These are phyloP conservation scores for Masticophis lateralis DNA, from an alignment of 2,797 vertebrate genomes.

Conservation along the genomic window DNA sequence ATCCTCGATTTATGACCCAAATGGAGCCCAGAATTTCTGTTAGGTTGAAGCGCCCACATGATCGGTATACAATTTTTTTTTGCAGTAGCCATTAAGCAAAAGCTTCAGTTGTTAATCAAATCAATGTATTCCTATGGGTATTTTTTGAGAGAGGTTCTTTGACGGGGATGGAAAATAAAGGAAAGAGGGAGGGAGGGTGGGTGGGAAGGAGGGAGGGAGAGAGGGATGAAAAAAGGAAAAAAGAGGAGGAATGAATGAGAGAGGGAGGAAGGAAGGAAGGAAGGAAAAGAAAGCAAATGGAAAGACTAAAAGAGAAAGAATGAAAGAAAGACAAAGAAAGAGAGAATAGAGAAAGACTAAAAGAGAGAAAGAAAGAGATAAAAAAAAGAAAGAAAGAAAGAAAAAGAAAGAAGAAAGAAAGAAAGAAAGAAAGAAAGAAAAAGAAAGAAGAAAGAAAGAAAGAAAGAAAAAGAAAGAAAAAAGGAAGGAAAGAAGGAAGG, in stretches of 20 bases:
- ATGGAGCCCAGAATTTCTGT: background rate
- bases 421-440: no score
- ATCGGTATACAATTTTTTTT: background rate
- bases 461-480: accelerated
- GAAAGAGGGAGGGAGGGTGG: background rate
- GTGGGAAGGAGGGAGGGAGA: background rate
- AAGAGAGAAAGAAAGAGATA: no score
- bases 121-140: background rate
- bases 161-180: background rate
- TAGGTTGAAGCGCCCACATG: background rate
- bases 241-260: no score
- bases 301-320: no score
- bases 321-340: no score
- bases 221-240: no score
- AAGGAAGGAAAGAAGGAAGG: background rate
- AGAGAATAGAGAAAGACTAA: no score
- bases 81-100: background rate
- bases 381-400: no score
- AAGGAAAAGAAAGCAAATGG: no score
- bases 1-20: background rate
- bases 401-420: no score
- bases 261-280: no score
- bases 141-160: background rate
- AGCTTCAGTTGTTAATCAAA: background rate
- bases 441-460: no score